Percentiles rank a stretch among this genome's conserved stretches.
Evolutionary conservation across 2,888 invertebrate species (phyloP).

Genomic region (Zygaena filipendulae): DNA sequence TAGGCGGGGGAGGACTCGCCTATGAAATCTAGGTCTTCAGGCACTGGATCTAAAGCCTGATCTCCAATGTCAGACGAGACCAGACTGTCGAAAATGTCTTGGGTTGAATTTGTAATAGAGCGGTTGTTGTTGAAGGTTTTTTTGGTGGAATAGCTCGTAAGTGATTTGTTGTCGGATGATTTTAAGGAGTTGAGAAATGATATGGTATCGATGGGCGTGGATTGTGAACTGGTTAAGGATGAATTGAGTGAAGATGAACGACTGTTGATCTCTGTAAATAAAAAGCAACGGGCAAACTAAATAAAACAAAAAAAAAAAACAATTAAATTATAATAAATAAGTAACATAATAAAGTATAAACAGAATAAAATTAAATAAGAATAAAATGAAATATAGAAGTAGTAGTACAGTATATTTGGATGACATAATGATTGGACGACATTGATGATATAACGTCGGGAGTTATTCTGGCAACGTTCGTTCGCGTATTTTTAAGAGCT

Average conservation of each 20-base stretch:
- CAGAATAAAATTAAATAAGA: too few relatives aligned
- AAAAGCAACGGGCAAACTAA: conserved; percentile 7
- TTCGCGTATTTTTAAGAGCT: too few relatives aligned
- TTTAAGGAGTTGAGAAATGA: conserved; percentile 3
- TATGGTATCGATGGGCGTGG: conserved; percentile 3
- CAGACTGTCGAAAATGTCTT: conserved; percentile 44
- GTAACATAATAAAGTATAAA: neutral
- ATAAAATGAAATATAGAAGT: too few relatives aligned
- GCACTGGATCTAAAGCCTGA: conserved; percentile 20
- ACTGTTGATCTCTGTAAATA: too few relatives aligned
- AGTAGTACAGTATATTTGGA: too few relatives aligned
- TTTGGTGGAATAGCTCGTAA: too few relatives aligned
- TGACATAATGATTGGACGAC: too few relatives aligned
- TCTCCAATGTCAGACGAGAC: conserved; percentile 27
- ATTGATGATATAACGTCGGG: too few relatives aligned
- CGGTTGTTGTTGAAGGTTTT: conserved; percentile 2
- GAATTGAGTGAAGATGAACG: conserved; percentile 12
- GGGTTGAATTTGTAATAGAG: conserved; percentile 20
- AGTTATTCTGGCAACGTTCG: too few relatives aligned
- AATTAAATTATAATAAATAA: conserved; percentile 3
- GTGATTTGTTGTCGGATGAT: conserved; percentile 15
- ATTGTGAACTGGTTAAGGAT: neutral
- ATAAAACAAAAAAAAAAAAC: conserved; percentile 2
- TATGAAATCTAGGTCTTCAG: conserved; percentile 37
- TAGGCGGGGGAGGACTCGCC: conserved; percentile 57